A percentile compares a stretch with the other conserved stretches of the same genome.
Evolutionary conservation across 2,113 vertebrate species (phyloP).

Genomic region (Oxygymnocypris stewartii): DNA sequence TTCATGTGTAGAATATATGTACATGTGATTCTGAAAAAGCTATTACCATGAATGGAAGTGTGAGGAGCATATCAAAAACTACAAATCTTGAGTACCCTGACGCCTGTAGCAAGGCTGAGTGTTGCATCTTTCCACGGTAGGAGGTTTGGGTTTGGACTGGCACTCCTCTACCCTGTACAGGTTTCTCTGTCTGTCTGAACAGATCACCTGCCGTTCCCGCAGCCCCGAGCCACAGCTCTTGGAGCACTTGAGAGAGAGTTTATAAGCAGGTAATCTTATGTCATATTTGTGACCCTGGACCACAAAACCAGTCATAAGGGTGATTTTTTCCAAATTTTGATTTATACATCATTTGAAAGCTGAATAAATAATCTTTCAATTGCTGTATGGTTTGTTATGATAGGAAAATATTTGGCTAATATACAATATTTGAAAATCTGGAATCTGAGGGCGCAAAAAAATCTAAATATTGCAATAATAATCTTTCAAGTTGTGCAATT

Average conservation of each 20-base stretch:
- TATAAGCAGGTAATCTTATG: background rate
- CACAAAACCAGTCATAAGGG: no score
- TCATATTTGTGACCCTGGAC: background rate
- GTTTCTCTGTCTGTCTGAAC: conserved; percentile 78
- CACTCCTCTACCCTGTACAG: conserved; percentile 78
- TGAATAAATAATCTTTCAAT: no score
- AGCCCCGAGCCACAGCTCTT: conserved; percentile 85
- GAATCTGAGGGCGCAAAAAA: no score
- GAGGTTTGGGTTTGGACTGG: conserved; percentile 71
- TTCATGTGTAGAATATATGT: background rate
- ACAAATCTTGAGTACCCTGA: conserved; percentile 75
- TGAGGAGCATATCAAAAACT: background rate
- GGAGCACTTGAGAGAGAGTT: conserved; percentile 79
- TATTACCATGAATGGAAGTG: background rate
- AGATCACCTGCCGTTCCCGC: conserved; percentile 87
- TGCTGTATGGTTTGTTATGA: no score
- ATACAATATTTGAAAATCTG: background rate
- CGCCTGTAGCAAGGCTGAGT: conserved; percentile 82
- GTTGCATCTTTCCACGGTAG: conserved; percentile 84
- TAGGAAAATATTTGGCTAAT: no score
- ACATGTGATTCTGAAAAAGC: background rate
- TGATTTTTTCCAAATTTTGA: no score
- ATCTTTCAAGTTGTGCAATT: no score
- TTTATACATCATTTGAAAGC: no score
- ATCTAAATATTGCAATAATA: no score